Percentiles rank a stretch among this genome's conserved stretches.
These are phyloP conservation scores for Perithous albicinctus DNA, from an alignment of 2,888 invertebrate genomes.

Conservation along the genomic window DNA sequence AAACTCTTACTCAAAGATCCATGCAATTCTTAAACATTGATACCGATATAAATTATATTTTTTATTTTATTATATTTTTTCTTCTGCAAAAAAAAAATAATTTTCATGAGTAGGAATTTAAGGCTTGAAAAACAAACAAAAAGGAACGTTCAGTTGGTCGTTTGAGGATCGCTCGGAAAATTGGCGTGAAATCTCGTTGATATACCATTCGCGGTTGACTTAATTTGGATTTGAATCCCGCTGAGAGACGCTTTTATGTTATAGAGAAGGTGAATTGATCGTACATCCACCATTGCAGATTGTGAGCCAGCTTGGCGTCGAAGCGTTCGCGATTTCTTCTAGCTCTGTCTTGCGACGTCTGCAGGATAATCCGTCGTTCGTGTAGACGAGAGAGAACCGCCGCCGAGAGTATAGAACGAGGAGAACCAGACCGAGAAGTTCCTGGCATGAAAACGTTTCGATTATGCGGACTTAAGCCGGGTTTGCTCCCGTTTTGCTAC, in stretches of 20 bases:
- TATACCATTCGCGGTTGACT: constrained; percentile 44
- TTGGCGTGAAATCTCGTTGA: constrained; percentile 45
- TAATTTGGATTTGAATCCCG: constrained; percentile 49
- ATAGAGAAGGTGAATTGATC: constrained; percentile 43
- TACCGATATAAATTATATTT: too few relatives aligned
- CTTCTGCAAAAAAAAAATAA: too few relatives aligned
- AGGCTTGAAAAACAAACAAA: not conserved
- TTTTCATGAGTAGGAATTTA: too few relatives aligned
- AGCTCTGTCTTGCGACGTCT: constrained; percentile 29
- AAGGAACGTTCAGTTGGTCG: too few relatives aligned
- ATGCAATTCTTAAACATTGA: too few relatives aligned
- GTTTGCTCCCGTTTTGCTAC: constrained; percentile 73
- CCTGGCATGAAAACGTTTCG: constrained; percentile 70
- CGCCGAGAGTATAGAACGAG: constrained; percentile 67
- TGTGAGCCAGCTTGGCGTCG: constrained; percentile 17
- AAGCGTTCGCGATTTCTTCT: constrained; percentile 23
- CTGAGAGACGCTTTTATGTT: not conserved
- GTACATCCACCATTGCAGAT: constrained; percentile 4
- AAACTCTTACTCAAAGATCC: too few relatives aligned
- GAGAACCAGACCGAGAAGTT: constrained; percentile 50
- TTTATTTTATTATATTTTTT: too few relatives aligned
- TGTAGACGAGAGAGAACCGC: constrained; percentile 67
- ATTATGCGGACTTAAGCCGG: constrained; percentile 72
- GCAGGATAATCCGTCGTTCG: constrained; percentile 66
- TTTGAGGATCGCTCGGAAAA: not conserved